Percentiles rank a stretch among this genome's conserved stretches.
Conservation (phyloP, 1,140 invertebrate species). For the Vollenhovia emeryi region DNA sequence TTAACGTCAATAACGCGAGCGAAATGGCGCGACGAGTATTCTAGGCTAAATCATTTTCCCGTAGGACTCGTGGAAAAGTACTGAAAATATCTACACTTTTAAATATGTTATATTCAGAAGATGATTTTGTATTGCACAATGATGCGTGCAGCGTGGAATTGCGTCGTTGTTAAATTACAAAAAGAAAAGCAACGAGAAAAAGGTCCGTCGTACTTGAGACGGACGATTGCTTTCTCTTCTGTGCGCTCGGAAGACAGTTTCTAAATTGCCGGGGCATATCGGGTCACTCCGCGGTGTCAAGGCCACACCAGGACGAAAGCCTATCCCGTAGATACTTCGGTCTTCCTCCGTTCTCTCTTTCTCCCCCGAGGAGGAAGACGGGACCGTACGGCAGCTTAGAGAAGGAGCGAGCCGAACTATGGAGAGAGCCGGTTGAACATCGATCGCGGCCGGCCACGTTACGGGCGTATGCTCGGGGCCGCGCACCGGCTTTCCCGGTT, state of each 20-base stretch:
- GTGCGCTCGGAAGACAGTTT: neutral
- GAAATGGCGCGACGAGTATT: neutral
- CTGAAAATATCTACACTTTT: neutral
- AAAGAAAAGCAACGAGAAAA: neutral
- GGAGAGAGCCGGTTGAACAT: constrained; percentile 35
- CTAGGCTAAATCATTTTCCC: neutral
- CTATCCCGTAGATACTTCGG: neutral
- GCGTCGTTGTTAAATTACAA: neutral
- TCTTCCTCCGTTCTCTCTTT: neutral
- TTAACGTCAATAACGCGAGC: neutral
- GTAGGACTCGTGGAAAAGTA: neutral
- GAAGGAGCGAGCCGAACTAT: constrained; percentile 34
- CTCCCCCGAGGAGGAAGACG: neutral
- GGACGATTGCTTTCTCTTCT: neutral
- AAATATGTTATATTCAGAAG: neutral
- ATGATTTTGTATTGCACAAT: neutral
- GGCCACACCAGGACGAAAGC: constrained; percentile 38
- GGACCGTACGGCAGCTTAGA: neutral
- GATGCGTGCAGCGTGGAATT: neutral
- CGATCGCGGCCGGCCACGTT: constrained; percentile 43
- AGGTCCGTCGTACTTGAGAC: neutral
- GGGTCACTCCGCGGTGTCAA: constrained; percentile 22
- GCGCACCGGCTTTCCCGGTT: constrained; percentile 51
- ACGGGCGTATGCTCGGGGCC: constrained; percentile 46
- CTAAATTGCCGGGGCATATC: neutral